phyloP scores from a whole-genome alignment of 2,888 invertebrate genomes.

The Heteropelma amictum region DNA sequence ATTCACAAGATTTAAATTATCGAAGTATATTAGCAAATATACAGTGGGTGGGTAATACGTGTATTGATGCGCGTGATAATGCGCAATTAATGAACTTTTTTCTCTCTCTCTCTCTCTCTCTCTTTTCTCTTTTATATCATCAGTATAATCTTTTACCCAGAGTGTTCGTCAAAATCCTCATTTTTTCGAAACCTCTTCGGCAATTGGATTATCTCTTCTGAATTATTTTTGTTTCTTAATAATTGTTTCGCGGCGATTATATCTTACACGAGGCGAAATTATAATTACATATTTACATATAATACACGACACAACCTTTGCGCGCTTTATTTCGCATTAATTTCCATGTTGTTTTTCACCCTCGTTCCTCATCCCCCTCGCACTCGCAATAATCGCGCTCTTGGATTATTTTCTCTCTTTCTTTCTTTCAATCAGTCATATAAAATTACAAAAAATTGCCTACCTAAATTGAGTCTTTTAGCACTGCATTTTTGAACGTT shows the following conservation, averaged over 20 bases:
- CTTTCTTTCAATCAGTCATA: slow-evolving; percentile 71
- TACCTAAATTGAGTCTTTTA: slow-evolving; percentile 68
- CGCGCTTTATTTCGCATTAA: slow-evolving; percentile 32
- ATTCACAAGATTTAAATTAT: slow-evolving; percentile 78
- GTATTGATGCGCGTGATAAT: slow-evolving; percentile 64
- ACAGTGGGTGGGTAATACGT: slow-evolving; percentile 67
- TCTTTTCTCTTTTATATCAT: slow-evolving; percentile 7
- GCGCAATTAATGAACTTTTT: slow-evolving; percentile 64
- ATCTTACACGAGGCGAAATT: slow-evolving; percentile 77
- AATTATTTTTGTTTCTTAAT: slow-evolving; percentile 28
- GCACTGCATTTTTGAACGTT: slow-evolving; percentile 56
- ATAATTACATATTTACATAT: slow-evolving; percentile 78
- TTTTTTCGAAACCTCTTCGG: slow-evolving; percentile 34
- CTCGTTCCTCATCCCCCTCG: too few relatives aligned
- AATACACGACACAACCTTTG: slow-evolving; percentile 69
- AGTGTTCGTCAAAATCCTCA: slow-evolving; percentile 38
- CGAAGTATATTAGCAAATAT: slow-evolving; percentile 74
- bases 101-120: slow-evolving; percentile 2
- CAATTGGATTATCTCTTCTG: slow-evolving; percentile 36
- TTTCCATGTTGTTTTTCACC: too few relatives aligned
- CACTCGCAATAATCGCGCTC: too few relatives aligned
- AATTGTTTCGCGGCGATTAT: slow-evolving; percentile 65
- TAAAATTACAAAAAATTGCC: slow-evolving; percentile 78
- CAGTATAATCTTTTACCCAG: slow-evolving; percentile 7
- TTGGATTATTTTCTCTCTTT: slow-evolving; percentile 24